Conservation (phyloP, 2,797 vertebrate genomes). For the Coluber constrictor region DNA sequence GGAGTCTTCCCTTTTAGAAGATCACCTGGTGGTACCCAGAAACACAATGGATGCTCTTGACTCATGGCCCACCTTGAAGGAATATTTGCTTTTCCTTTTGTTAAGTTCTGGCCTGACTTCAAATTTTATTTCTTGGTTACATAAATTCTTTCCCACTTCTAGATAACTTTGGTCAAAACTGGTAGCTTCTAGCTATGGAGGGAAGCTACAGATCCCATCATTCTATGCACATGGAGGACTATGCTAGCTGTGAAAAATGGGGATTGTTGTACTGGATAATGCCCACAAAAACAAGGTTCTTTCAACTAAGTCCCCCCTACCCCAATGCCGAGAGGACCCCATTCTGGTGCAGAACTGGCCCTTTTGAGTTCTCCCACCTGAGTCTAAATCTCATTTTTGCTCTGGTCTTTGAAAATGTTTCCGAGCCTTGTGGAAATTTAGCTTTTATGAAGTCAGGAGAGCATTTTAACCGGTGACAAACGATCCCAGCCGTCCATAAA, state of each 20-base stretch:
- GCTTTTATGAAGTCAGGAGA: conserved; percentile 22
- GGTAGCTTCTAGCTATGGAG: not conserved
- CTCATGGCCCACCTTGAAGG: not conserved
- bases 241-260: not conserved
- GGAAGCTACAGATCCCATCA: not conserved
- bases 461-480: not conserved
- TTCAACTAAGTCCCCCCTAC: not conserved
- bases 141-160: not conserved
- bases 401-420: not conserved
- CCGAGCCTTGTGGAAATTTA: not conserved
- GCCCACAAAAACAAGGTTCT: not conserved
- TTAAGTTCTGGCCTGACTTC: not conserved
- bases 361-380: not conserved
- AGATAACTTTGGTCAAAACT: not conserved
- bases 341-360: not conserved
- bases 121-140: not conserved
- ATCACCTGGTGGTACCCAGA: not conserved
- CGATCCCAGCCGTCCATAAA: conserved; percentile 23
- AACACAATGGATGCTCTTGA: not conserved
- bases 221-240: not conserved
- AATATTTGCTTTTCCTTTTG: not conserved
- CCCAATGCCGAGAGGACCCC: rapidly evolving
- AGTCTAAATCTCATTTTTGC: not conserved
- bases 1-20: not conserved
- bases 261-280: not conserved